Evolutionary conservation across 2,113 vertebrate species (phyloP).

Genomic region (Rhinopomastus cyanomelas): DNA sequence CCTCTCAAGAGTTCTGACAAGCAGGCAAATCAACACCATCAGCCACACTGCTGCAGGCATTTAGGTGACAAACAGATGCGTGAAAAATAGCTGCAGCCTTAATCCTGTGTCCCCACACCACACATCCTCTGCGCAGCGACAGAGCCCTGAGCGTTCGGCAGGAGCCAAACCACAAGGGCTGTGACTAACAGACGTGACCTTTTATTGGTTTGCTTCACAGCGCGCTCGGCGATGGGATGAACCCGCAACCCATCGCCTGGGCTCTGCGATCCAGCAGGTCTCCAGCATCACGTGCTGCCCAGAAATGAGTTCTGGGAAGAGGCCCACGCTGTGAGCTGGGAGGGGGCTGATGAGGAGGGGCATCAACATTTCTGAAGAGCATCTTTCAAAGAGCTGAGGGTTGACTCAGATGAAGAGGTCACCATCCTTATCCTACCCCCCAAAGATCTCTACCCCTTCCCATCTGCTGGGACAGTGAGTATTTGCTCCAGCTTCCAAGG

Average conservation of each 20-base stretch:
- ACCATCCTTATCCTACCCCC: neutral
- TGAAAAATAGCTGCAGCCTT: neutral
- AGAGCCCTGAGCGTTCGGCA: neutral
- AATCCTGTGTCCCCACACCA: neutral
- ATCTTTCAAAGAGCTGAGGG: neutral
- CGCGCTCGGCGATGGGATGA: neutral
- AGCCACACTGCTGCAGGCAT: neutral
- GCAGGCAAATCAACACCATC: neutral
- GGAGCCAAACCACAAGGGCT: slow-evolving; percentile 32
- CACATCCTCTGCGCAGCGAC: neutral
- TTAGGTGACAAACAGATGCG: neutral
- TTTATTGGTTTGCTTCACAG: neutral
- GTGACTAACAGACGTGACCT: slow-evolving; percentile 46
- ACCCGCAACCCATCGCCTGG: neutral
- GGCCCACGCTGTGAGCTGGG: neutral
- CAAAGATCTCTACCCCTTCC: neutral
- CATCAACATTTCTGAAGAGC: neutral
- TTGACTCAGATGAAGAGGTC: neutral
- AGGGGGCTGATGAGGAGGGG: neutral
- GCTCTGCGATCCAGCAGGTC: neutral
- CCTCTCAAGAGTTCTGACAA: neutral
- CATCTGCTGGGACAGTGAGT: neutral
- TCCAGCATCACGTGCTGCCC: neutral
- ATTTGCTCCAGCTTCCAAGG: neutral
- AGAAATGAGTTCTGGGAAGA: neutral